Evolutionary conservation across 2,888 invertebrate genomes (phyloP), one percentile per base, ranked within the genome.

Genomic region (Seira ritae): DNA sequence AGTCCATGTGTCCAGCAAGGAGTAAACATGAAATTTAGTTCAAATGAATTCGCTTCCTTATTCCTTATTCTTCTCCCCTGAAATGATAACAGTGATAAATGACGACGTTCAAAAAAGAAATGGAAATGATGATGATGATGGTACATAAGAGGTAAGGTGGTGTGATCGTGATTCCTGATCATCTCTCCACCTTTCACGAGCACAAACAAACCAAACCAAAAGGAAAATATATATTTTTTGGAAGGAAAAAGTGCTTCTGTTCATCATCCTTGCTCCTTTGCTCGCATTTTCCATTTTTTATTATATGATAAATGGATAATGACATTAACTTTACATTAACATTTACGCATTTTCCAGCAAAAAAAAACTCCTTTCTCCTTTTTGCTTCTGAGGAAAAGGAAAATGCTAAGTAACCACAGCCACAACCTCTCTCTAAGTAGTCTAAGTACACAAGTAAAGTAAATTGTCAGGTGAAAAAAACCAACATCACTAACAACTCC

Each of bases 281-380:
- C 8, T 31, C 55, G 15, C 3, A 55, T 55, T 55, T 55, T 12
- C 55, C 55, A 55, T 55, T 55, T 55, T 42, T n/a, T n/a, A n/a
- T n/a, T 42, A 42, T 19, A 74, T 83, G 83, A 83, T 83, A 83
- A 83, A 83, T 83, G 83, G 78, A 15, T 55, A 76, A 69, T 70
- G 78, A 74, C 83, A 83, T 83, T 78, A 78, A 69, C 66, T 69
- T 76, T 72, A 70, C 76, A 68, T 76, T 76, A 55, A 55, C 31
- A 31, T 31, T 31, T 31, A 4, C 31, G 2, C 8, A 31, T 31
- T 31, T 31, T 31, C 31, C 31, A n/a, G n/a, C n/a, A n/a, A n/a
- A n/a, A n/a, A n/a, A n/a, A n/a, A n/a, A n/a, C n/a, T n/a, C n/a
- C n/a, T n/a, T n/a, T n/a, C n/a, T n/a, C n/a, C n/a, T n/a, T n/a